phyloP scores from a whole-genome alignment of 2,888 invertebrate genomes.

The Seladonia tumulorum region DNA sequence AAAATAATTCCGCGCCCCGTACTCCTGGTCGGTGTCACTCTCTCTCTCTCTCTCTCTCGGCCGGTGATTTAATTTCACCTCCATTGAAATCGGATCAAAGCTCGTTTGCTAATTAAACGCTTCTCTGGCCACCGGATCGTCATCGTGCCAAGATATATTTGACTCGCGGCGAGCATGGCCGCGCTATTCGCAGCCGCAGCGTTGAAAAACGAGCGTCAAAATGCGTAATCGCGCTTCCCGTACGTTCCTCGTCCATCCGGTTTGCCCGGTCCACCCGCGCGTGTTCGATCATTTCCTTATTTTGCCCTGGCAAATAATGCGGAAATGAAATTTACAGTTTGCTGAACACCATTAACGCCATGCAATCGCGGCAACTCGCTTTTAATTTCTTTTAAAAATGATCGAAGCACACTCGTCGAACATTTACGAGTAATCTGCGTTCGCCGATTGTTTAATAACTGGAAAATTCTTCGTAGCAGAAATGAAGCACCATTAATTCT shows the following conservation, averaged over 20 bases:
- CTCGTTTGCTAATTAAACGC: constrained; percentile 68
- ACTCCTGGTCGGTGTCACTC: constrained; percentile 41
- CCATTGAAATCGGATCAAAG: constrained; percentile 66
- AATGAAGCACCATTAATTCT: not conserved
- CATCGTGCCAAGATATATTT: constrained; percentile 57
- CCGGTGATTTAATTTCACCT: constrained; percentile 67
- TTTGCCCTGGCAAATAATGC: not conserved
- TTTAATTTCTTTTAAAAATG: not conserved
- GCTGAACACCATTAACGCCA: not conserved
- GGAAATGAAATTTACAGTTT: not conserved
- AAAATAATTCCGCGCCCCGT: constrained; percentile 54
- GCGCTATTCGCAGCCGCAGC: constrained; percentile 8
- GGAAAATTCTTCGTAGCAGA: not conserved
- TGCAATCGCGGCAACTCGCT: not conserved
- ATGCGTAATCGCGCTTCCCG: constrained; percentile 1
- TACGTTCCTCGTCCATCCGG: not conserved
- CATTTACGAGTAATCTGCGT: not conserved
- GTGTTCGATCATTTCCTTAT: not conserved
- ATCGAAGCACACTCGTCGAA: not conserved
- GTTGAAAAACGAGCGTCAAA: constrained; percentile 29
- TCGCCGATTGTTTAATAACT: not conserved
- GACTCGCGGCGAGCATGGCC: constrained; percentile 8
- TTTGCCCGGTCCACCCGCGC: not conserved
- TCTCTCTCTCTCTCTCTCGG: constrained; percentile 49
- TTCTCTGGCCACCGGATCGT: constrained; percentile 40